These are phyloP conservation scores for Paramormyrops hopkinsi DNA, from an alignment of 2,797 vertebrate genomes.

Conservation along the genomic window DNA sequence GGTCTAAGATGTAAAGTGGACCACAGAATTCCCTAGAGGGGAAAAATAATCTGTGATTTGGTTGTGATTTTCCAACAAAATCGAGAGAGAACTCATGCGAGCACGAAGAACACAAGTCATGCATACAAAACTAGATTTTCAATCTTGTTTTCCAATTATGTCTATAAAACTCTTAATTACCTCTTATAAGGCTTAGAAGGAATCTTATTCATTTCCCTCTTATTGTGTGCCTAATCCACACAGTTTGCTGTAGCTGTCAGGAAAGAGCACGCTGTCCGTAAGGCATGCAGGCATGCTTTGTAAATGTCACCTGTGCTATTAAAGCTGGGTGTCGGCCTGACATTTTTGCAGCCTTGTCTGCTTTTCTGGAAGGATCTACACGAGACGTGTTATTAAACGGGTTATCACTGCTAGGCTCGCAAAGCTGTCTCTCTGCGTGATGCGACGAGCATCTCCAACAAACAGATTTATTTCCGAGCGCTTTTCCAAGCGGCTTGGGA, in stretches of 20 bases:
- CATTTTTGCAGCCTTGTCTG: neutral
- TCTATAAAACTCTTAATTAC: neutral
- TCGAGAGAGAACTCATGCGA: neutral
- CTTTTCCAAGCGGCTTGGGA: neutral
- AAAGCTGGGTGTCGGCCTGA: neutral
- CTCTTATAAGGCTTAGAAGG: neutral
- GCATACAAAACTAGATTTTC: neutral
- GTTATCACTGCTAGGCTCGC: neutral
- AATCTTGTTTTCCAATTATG: neutral
- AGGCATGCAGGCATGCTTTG: neutral
- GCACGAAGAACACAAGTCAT: neutral
- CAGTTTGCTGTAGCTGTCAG: neutral
- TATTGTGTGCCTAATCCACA: neutral
- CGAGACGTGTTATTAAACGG: neutral
- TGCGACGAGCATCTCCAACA: neutral
- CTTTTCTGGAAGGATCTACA: neutral
- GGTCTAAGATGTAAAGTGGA: neutral
- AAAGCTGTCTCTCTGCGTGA: neutral
- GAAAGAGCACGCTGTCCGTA: neutral
- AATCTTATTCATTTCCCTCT: neutral
- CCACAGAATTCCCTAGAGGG: neutral
- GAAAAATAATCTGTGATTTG: neutral
- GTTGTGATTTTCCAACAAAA: neutral
- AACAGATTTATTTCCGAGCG: neutral
- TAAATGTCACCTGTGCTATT: slow-evolving; percentile 8